Evolutionary conservation across 2,797 vertebrate species (phyloP).

Genomic region (Mus caroli): DNA sequence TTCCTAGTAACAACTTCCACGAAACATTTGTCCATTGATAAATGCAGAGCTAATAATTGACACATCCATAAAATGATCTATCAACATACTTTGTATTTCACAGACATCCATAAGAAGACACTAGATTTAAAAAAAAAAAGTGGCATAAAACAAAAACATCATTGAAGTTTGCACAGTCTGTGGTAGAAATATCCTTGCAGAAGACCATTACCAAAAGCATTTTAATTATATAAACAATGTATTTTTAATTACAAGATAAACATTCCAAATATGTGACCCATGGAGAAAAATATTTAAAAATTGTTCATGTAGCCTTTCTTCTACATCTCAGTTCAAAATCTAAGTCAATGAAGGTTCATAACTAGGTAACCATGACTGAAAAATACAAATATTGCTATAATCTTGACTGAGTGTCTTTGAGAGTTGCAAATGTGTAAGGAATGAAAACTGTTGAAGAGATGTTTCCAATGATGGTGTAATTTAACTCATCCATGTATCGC

Average conservation of each 20-base stretch:
- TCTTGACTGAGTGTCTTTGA: neutral
- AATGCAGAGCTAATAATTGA: conserved; percentile 8
- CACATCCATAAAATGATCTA: neutral
- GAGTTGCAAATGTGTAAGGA: neutral
- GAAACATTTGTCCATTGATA: conserved; percentile 1
- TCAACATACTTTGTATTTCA: conserved; percentile 3
- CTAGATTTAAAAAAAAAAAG: conserved; percentile 7
- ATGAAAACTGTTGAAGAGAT: conserved; percentile 30
- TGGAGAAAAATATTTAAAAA: conserved; percentile 35
- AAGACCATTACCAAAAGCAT: neutral
- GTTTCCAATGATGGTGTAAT: neutral
- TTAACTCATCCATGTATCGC: neutral
- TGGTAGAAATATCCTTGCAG: neutral
- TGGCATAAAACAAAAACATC: conserved; percentile 20
- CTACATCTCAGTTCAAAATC: conserved; percentile 25
- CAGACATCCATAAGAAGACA: conserved; percentile 39
- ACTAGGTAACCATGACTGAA: neutral
- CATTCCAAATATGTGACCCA: neutral
- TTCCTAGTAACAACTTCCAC: neutral
- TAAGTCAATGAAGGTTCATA: conserved; percentile 29
- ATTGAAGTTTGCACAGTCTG: conserved; percentile 39
- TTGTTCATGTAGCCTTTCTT: neutral
- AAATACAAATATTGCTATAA: neutral
- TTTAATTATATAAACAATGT: conserved; percentile 50
- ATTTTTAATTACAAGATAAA: conserved; percentile 22